Conservation (phyloP, 1,140 invertebrate species). For the Drosophila navojoa region DNA sequence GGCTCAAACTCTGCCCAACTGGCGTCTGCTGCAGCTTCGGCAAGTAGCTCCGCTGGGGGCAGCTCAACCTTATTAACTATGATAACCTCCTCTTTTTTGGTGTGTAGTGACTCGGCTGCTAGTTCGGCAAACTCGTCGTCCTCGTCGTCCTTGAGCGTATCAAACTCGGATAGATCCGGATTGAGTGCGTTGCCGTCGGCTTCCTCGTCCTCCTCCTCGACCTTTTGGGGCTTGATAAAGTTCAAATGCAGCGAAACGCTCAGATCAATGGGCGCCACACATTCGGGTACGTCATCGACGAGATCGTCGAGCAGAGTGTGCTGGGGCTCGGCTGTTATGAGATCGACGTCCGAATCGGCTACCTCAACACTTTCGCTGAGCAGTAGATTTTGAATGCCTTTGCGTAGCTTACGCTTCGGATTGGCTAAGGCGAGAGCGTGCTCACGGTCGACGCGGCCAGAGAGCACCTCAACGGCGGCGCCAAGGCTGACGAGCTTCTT, state of each 20-base stretch:
- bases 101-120: constrained; percentile 88
- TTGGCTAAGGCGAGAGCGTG: constrained; percentile 86
- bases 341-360: constrained; percentile 72
- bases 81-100: constrained; percentile 85
- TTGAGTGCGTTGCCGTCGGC: constrained; percentile 9
- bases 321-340: constrained; percentile 65
- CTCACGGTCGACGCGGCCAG: constrained; percentile 88
- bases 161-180: constrained; percentile 84
- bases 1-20: constrained; percentile 87
- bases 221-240: constrained; percentile 84
- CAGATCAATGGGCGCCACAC: constrained; percentile 85
- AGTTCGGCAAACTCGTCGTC: constrained; percentile 90
- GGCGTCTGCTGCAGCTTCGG: constrained; percentile 84
- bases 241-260: constrained; percentile 86
- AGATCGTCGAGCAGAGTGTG: constrained; percentile 91
- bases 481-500: constrained; percentile 92
- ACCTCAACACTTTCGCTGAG: constrained; percentile 88
- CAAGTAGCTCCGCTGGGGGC: constrained; percentile 56
- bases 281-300: constrained; percentile 86
- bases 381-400: constrained; percentile 88
- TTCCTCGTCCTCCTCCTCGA: constrained; percentile 61
- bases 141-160: constrained; percentile 84
- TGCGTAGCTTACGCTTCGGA: constrained; percentile 85
- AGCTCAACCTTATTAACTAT: constrained; percentile 66
- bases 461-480: constrained; percentile 92